Base-by-base conservation (phyloP, 1,140 invertebrate species). In the Drosophila takahashii region DNA sequence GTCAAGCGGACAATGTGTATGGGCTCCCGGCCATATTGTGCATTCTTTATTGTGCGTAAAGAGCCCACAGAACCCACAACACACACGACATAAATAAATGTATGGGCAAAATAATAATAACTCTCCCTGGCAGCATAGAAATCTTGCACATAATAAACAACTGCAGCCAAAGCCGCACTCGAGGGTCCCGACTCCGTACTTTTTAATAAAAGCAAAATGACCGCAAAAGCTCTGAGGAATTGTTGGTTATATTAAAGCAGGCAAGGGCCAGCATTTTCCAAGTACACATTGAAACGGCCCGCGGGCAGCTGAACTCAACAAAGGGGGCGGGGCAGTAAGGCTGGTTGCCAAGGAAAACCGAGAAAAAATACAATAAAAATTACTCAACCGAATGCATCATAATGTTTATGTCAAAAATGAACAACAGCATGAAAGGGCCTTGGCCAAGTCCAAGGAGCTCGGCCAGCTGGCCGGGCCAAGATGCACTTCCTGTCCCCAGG, bases 331-430 rank as follows among this genome's bases (percentile, higher is more conserved):
- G 72, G 57, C 73, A 44, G 34, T 45, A 0, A 2, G 22, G 22
- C 13, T 8, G 65, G 65, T 44, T 59, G 64, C 57, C 45, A 76
- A 64, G 70, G 70, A 79, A 83, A 69, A 73, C 51, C 62, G 13
- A 36, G 29, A 54, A 60, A 69, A 89, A 80, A 89, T 89, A 89
- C 85, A 89, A 89, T 89, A 89, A 89, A 89, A 90, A 89, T 89
- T 89, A 89, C 84, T 89, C 72, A 77, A 89, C 79, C 84, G 77
- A 89, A 89, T 89, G 79, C 84, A 89, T 89, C 84, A 89, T 89
- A 89, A 89, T 89, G 84, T 89, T 89, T 89, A 80, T 78, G 77
- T 89, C 84, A 80, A 79, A 89, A 89, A 62, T 80, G 84, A 84
- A 75, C 84, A 89, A 80, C 84, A 87, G 50, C 64, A 70, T 79